phyloP scores from a whole-genome alignment of 2,113 vertebrate genomes.

The Uropsilus gracilis region DNA sequence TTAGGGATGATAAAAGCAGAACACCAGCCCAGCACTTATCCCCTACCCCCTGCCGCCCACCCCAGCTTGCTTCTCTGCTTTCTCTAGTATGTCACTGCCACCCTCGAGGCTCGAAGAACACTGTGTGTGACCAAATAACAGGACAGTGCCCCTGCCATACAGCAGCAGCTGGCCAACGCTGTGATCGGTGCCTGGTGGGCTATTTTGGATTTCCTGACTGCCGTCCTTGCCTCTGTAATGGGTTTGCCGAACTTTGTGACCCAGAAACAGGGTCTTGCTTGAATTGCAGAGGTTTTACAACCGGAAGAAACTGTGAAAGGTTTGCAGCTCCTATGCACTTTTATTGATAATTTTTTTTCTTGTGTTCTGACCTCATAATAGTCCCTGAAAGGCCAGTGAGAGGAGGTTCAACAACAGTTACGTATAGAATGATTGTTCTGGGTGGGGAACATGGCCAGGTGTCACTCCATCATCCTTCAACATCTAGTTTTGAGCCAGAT shows the following conservation, averaged over 20 bases:
- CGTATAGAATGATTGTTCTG: background rate
- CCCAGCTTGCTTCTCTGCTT: constrained; percentile 20
- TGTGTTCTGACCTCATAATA: background rate
- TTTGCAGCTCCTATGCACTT: background rate
- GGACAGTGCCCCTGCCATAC: constrained; percentile 90
- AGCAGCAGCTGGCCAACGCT: constrained; percentile 84
- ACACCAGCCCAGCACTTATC: background rate
- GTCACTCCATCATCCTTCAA: background rate
- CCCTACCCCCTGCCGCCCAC: too few relatives aligned
- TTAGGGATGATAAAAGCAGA: background rate
- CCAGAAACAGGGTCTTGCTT: constrained; percentile 85
- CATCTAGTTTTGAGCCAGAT: background rate
- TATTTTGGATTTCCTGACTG: constrained; percentile 92
- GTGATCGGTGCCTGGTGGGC: constrained; percentile 86
- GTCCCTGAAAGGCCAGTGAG: background rate
- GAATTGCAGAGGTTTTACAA: constrained; percentile 84
- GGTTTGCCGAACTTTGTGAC: constrained; percentile 87
- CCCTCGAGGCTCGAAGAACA: constrained; percentile 84
- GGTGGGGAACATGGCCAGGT: fast-evolving
- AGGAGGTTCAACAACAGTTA: background rate
- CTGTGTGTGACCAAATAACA: constrained; percentile 87
- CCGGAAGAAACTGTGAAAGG: constrained; percentile 89
- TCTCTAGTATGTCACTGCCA: constrained; percentile 90
- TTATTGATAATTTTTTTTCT: background rate
- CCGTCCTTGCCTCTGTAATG: constrained; percentile 87